Conservation (phyloP, 1,140 invertebrate genomes). For the Vanessa tameamea region DNA sequence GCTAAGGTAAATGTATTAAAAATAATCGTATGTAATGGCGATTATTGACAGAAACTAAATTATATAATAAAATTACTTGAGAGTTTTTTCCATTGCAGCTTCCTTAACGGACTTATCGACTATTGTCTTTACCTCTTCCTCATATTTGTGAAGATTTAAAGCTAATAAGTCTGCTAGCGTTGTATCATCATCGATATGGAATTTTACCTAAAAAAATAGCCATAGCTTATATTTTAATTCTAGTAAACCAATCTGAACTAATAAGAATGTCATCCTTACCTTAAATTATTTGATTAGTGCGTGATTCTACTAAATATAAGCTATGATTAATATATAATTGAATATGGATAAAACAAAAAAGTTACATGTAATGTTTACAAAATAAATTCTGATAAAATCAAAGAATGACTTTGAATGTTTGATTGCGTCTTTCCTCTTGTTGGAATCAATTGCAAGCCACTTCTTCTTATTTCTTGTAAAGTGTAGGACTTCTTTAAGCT, state of each 20-base stretch:
- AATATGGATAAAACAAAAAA: neutral
- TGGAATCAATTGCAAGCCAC: slow-evolving; percentile 51
- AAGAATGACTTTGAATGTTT: slow-evolving; percentile 44
- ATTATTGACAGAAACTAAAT: too few species aligned
- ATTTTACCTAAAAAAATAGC: slow-evolving; percentile 81
- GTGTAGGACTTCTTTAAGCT: slow-evolving; percentile 58
- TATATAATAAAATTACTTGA: slow-evolving; percentile 73
- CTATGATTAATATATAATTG: neutral
- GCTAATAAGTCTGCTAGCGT: slow-evolving; percentile 93
- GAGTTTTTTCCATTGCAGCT: slow-evolving; percentile 95
- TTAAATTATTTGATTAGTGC: neutral
- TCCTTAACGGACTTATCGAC: slow-evolving; percentile 98
- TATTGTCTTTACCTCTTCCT: slow-evolving; percentile 97
- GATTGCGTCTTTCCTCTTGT: slow-evolving; percentile 35
- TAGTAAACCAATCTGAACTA: neutral
- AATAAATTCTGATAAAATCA: slow-evolving; percentile 68
- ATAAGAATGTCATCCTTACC: slow-evolving; percentile 6
- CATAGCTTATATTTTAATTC: neutral
- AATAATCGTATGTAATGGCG: too few species aligned
- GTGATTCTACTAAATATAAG: neutral
- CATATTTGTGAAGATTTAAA: slow-evolving; percentile 93
- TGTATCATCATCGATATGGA: slow-evolving; percentile 87
- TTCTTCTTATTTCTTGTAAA: slow-evolving; percentile 54
- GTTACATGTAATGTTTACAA: slow-evolving; percentile 49
- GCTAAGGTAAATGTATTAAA: too few species aligned